Conservation (phyloP, 1,140 invertebrate species). For the Eriocheir sinensis region DNA sequence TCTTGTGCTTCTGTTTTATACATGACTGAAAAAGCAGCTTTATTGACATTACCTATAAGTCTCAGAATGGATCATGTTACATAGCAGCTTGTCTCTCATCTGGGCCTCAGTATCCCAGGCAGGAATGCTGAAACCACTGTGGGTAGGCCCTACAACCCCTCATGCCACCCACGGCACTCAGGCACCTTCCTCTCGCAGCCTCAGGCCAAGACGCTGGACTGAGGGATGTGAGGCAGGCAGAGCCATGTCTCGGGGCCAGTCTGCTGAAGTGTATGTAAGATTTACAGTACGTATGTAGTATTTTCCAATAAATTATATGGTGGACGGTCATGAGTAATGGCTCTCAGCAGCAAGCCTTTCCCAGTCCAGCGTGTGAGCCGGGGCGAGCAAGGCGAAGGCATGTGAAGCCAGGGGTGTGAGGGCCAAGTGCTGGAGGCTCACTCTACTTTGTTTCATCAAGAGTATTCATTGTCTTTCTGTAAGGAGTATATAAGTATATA, state of each 20-base stretch:
- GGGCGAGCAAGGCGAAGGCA: not conserved
- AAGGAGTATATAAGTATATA: conserved; percentile 55
- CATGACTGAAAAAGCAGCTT: conserved; percentile 68
- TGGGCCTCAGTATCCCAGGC: conserved; percentile 50
- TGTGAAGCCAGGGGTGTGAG: not conserved
- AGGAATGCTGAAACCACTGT: conserved; percentile 36
- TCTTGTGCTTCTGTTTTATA: conserved; percentile 62
- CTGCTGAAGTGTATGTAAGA: conserved; percentile 24
- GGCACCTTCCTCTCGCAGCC: not conserved
- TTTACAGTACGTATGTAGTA: conserved; percentile 16
- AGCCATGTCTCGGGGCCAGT: not conserved
- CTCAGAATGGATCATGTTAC: conserved; percentile 56
- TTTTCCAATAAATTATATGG: conserved; percentile 17
- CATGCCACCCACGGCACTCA: not conserved
- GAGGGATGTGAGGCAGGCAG: not conserved
- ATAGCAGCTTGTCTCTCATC: conserved; percentile 52
- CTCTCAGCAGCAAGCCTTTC: not conserved
- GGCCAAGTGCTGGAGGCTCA: not conserved
- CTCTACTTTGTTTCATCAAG: conserved; percentile 41
- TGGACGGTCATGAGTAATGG: not conserved
- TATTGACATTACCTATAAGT: conserved; percentile 68
- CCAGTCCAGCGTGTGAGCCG: not conserved
- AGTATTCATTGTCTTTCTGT: conserved; percentile 57
- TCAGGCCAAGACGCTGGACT: not conserved
- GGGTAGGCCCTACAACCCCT: not conserved